Evolutionary conservation across 2,888 invertebrate species (phyloP), one percentile per base, ranked within the genome.

Genomic region (Urechis unicinctus): DNA sequence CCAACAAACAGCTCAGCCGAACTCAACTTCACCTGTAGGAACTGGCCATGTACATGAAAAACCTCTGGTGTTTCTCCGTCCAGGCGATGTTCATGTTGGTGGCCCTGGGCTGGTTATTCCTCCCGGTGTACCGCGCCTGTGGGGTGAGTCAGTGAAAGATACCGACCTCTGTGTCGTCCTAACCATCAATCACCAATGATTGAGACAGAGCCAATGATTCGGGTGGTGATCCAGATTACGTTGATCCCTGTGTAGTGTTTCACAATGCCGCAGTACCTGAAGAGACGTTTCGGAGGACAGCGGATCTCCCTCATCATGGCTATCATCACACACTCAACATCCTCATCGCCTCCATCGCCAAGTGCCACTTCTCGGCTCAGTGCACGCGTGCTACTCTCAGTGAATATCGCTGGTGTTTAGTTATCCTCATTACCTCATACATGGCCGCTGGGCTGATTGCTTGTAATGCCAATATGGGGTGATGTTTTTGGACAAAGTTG

Each of bases 91-190:
- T 76, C 24, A 68, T 78, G 36, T 61, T 79, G 30, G 75, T 79
- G 56, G 57, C 76, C n/a, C 69, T 79, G 13, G 79, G 79, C 36
- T 79, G 78, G 77, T 64, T 79, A 1, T 79, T 79, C 60, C 62
- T 79, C 26, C 79, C 79, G 2, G 79, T 79, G 9, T 79, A 78
- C 62, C 71, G 77, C 31, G 73, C 78, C 9, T 73, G 73, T 51
- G 71, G 71, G 61, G 78, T 78, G 61, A 68, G 61, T 55, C n/a
- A 26, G 21, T 17, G 36, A 9, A 36, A 17, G n/a, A n/a, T n/a
- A n/a, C n/a, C n/a, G n/a, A 13, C 9, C 36, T 9, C 36, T 17
- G 9, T 36, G 17, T 13, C 9, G 9, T 36, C 36, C 36, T 36
- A 9, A 13, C 36, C 36, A 36, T 36, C 9, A 17, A 13, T 36